phyloP scores from a whole-genome alignment of 1,140 invertebrate species.

The Leptoteleia sp. region DNA sequence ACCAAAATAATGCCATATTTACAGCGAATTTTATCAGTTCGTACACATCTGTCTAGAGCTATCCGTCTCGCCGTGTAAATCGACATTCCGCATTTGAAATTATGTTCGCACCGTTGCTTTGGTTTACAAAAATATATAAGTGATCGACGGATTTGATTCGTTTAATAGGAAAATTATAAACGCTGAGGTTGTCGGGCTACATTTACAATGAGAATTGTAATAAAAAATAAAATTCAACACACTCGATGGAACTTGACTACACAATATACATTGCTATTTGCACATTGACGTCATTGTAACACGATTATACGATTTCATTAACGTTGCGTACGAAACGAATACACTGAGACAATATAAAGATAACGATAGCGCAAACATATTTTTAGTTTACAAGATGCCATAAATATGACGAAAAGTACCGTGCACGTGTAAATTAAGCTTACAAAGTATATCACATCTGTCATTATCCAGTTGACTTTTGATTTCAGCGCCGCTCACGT shows the following conservation, averaged over 20 bases:
- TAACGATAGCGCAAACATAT: conserved; percentile 55
- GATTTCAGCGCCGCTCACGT: conserved; percentile 9
- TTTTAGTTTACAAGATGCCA: conserved; percentile 53
- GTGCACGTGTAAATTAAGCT: conserved; percentile 1
- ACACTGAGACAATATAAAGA: conserved; percentile 45
- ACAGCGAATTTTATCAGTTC: conserved; percentile 38
- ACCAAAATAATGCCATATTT: conserved; percentile 51
- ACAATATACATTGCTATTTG: conserved; percentile 42
- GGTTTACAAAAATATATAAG: conserved; percentile 44
- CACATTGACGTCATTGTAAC: conserved; percentile 40
- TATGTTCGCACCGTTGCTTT: too few species aligned
- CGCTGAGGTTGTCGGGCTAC: not conserved
- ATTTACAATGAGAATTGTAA: conserved; percentile 13
- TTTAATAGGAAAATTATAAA: conserved; percentile 1
- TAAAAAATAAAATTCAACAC: conserved; percentile 37
- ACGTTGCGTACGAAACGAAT: conserved; percentile 37
- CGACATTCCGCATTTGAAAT: too few species aligned
- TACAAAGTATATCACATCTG: conserved; percentile 9
- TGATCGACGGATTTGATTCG: conserved; percentile 2
- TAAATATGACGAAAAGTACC: conserved; percentile 49
- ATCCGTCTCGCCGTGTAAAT: not conserved
- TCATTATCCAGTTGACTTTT: conserved; percentile 23
- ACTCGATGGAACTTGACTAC: conserved; percentile 33
- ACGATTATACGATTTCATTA: conserved; percentile 27
- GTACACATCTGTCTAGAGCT: conserved; percentile 12